Conservation (phyloP, 2,888 invertebrate genomes). For the Allophyes oxyacanthae region DNA sequence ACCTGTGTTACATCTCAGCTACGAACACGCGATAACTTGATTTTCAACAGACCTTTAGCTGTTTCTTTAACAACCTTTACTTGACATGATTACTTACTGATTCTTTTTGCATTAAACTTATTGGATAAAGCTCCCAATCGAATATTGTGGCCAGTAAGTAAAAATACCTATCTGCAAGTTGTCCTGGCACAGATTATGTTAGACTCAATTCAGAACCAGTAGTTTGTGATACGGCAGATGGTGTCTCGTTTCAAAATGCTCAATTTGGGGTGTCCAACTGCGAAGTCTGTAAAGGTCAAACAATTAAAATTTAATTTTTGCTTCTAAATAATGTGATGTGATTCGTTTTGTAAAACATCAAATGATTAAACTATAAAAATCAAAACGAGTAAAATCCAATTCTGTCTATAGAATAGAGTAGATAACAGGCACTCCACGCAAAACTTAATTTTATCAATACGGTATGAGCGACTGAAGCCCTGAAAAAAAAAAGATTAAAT, state of each 20-base stretch:
- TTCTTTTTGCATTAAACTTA: constrained; percentile 43
- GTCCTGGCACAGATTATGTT: constrained; percentile 10
- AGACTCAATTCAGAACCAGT: constrained; percentile 10
- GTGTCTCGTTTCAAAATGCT: constrained; percentile 14
- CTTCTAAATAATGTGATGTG: neutral
- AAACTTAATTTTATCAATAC: too few species aligned
- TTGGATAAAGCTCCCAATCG: constrained; percentile 20
- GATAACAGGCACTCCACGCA: too few species aligned
- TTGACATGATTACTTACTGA: constrained; percentile 53
- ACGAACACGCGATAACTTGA: constrained; percentile 53
- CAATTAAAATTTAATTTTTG: neutral
- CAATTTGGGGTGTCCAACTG: constrained; percentile 17
- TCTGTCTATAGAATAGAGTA: too few species aligned
- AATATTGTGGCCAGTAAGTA: constrained; percentile 12
- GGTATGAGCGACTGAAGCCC: too few species aligned
- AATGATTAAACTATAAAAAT: too few species aligned
- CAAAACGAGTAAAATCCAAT: too few species aligned
- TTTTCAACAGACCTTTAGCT: constrained; percentile 61
- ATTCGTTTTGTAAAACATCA: constrained; percentile 7
- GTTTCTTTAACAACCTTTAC: constrained; percentile 55
- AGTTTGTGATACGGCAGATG: constrained; percentile 27
- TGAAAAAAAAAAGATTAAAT: too few species aligned
- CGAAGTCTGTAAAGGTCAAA: neutral
- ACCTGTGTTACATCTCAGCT: constrained; percentile 39
- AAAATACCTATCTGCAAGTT: constrained; percentile 7